Conservation (phyloP, 2,113 vertebrate species). For the Fregata magnificens region DNA sequence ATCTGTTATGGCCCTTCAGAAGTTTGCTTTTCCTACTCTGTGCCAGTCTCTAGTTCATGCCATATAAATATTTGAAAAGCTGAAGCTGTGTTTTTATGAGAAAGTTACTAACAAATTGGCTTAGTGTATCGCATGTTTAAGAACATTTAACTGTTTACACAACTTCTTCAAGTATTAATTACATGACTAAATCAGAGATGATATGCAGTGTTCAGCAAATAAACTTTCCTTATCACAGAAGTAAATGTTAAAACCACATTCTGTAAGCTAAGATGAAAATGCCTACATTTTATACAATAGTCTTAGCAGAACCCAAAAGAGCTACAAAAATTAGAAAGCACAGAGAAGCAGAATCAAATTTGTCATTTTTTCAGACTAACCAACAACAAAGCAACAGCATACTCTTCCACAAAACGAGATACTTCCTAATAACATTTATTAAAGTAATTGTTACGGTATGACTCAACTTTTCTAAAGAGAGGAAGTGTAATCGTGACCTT, state of each 20-base stretch:
- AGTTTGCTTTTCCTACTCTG: neutral
- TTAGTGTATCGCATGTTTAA: neutral
- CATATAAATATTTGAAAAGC: neutral
- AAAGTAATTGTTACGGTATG: slow-evolving; percentile 4
- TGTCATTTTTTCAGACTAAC: neutral
- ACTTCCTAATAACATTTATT: slow-evolving; percentile 30
- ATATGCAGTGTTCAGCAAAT: neutral
- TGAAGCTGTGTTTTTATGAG: neutral
- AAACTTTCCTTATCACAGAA: neutral
- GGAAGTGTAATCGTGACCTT: neutral
- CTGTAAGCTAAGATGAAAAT: neutral
- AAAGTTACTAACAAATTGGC: neutral
- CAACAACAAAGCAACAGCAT: neutral
- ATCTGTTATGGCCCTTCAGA: neutral
- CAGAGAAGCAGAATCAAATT: neutral
- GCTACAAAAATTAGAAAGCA: neutral
- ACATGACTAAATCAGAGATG: neutral
- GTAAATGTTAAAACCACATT: neutral
- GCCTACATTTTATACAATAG: neutral
- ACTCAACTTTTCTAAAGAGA: slow-evolving; percentile 16
- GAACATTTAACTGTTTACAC: neutral
- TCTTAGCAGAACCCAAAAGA: neutral
- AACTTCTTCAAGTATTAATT: neutral
- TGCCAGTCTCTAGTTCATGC: neutral
- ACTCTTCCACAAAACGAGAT: neutral